These are phyloP conservation scores for Pheosia tremula DNA, from an alignment of 2,888 invertebrate genomes.

Conservation along the genomic window DNA sequence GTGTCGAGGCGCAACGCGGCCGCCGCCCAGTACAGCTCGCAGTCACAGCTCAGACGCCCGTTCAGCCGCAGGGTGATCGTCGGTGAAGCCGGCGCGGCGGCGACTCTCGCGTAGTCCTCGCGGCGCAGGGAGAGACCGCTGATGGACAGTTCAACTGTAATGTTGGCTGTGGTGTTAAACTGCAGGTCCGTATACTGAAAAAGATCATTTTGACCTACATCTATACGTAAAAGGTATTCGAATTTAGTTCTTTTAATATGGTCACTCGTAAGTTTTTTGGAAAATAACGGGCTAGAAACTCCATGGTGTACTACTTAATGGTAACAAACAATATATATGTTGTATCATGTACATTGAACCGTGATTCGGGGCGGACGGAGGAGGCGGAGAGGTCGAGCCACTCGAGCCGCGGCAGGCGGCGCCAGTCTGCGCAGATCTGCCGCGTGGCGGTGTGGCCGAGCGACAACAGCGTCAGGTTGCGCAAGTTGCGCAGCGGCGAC, in stretches of 20 bases:
- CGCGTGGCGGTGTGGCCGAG: not conserved
- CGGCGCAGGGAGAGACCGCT: not conserved
- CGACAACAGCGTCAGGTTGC: not conserved
- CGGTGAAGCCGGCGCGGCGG: not conserved
- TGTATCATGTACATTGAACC: not conserved
- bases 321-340: too few species aligned
- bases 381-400: not conserved
- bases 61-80: slow-evolving; percentile 21
- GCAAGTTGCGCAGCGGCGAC: not conserved
- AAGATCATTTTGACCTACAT: not conserved
- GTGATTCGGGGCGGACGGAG: not conserved
- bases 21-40: slow-evolving; percentile 4
- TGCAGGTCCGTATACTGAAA: not conserved
- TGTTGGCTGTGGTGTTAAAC: not conserved
- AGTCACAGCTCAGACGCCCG: slow-evolving; percentile 16
- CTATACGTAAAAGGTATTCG: too few species aligned
- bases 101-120: not conserved
- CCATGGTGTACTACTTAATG: too few species aligned
- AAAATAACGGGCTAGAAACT: too few species aligned
- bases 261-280: too few species aligned
- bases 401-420: not conserved
- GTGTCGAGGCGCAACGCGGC: slow-evolving; percentile 6
- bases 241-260: too few species aligned
- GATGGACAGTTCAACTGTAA: not conserved
- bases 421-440: not conserved